Evolutionary conservation across 2,888 invertebrate species (phyloP).

Genomic region (Luperina nickerlii): DNA sequence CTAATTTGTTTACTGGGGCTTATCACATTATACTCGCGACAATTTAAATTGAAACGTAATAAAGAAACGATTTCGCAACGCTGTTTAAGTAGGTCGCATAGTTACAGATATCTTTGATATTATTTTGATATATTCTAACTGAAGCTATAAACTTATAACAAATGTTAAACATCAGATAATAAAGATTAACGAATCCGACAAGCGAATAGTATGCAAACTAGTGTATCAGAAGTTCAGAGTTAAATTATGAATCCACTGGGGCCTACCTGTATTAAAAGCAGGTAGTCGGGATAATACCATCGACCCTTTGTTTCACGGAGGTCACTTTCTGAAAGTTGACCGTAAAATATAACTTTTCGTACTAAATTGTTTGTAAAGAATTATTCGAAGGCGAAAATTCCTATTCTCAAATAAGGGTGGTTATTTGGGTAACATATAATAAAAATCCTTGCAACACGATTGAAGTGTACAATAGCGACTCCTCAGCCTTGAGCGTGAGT

Average conservation of each 20-base stretch:
- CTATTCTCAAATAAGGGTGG: slow-evolving; percentile 4
- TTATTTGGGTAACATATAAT: slow-evolving; percentile 21
- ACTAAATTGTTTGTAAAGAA: slow-evolving; percentile 29
- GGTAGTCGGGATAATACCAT: slow-evolving; percentile 77
- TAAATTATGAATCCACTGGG: slow-evolving; percentile 78
- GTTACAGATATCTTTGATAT: slow-evolving; percentile 13
- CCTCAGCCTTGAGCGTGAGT: slow-evolving; percentile 33
- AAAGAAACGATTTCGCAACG: not conserved
- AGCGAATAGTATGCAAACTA: slow-evolving; percentile 66
- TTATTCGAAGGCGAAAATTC: slow-evolving; percentile 28
- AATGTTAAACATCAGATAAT: slow-evolving; percentile 47
- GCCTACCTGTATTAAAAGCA: slow-evolving; percentile 75
- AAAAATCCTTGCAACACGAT: slow-evolving; percentile 34
- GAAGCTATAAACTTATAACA: slow-evolving; percentile 16
- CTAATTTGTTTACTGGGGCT: slow-evolving; percentile 41
- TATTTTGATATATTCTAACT: slow-evolving; percentile 18
- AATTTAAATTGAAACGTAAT: slow-evolving; percentile 25
- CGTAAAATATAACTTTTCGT: slow-evolving; percentile 72
- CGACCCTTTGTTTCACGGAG: slow-evolving; percentile 74
- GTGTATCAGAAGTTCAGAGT: slow-evolving; percentile 70
- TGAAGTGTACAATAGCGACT: slow-evolving; percentile 27
- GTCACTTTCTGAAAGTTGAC: slow-evolving; percentile 74
- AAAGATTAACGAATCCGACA: slow-evolving; percentile 64
- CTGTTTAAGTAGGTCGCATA: slow-evolving; percentile 10
- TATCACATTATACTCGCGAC: slow-evolving; percentile 15